Base-by-base conservation (phyloP, 1,140 invertebrate species). In the Yoshiicerus persimilis region DNA sequence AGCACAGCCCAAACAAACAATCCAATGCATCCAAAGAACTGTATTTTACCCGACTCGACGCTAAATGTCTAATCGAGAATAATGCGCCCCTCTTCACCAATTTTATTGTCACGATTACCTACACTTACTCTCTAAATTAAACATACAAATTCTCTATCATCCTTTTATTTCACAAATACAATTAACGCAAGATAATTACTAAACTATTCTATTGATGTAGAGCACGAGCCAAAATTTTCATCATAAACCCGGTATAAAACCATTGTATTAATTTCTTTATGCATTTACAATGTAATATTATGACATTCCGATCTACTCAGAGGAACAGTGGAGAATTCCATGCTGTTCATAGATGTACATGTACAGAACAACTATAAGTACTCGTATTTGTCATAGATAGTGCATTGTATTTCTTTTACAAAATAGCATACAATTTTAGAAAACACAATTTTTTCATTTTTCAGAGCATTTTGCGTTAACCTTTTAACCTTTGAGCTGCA, bases 21-120 rank as follows among this genome's bases (percentile, higher is more conserved):
- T 36, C 6, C 34, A 38, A 80, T 36, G 75, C 30, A 36, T 23
- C 32, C n/a, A 16, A 70, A 70, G 6, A 32, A 80, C 27, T 38
- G 20, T 34, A 80, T 38, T 80, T 80, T 23, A 38, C 34, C 20
- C 34, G 75, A 80, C 75, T 80, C 34, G 27, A 70, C 27, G 0
- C 34, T 80, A 80, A 80, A 80, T 80, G 75, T 80, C 75, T 80
- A 80, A 80, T 80, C 34, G 20, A 80, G 32, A 4, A 4, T 36
- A 80, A 34, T 80, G 75, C 75, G 20, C 38, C 32, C 30, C 32
- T 80, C 38, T 80, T 80, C 6, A 80, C 34, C 20, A n/a, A 80
- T 80, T 80, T 80, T 80, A 80, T 80, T 80, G 75, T 80, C 32
- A 80, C 75, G 75, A 80, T 23, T 80, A 80, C 30, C 20, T 80